phyloP scores from a whole-genome alignment of 1,140 invertebrate species.

The Teleogryllus occipitalis region DNA sequence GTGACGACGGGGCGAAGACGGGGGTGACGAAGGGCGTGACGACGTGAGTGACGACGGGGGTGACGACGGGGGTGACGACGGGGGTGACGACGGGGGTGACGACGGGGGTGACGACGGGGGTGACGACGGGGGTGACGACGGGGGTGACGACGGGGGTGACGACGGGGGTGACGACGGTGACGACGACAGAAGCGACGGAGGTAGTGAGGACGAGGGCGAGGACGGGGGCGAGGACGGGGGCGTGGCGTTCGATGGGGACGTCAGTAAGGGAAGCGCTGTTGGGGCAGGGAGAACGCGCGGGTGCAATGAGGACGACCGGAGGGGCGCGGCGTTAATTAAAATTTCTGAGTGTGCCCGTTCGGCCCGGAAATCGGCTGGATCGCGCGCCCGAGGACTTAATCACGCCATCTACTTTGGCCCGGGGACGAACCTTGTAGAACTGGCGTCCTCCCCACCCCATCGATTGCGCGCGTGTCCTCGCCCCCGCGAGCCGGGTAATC shows the following conservation, averaged over 20 bases:
- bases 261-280: neutral
- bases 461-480: no score
- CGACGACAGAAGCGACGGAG: neutral
- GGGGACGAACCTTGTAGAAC: no score
- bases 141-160: neutral
- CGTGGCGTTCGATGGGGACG: neutral
- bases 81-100: neutral
- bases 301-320: neutral
- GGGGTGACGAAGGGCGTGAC: neutral
- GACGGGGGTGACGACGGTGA: neutral
- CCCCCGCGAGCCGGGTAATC: no score
- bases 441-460: no score
- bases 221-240: neutral
- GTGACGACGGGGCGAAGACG: neutral
- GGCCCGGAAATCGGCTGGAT: neutral
- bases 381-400: neutral
- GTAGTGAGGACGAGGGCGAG: neutral
- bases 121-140: neutral
- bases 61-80: neutral
- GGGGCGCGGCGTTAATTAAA: neutral
- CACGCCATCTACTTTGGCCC: neutral
- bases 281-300: neutral
- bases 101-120: neutral
- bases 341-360: neutral
- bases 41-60: neutral